Conservation (phyloP, 2,113 vertebrate species). For the Leptodactylus fuscus region DNA sequence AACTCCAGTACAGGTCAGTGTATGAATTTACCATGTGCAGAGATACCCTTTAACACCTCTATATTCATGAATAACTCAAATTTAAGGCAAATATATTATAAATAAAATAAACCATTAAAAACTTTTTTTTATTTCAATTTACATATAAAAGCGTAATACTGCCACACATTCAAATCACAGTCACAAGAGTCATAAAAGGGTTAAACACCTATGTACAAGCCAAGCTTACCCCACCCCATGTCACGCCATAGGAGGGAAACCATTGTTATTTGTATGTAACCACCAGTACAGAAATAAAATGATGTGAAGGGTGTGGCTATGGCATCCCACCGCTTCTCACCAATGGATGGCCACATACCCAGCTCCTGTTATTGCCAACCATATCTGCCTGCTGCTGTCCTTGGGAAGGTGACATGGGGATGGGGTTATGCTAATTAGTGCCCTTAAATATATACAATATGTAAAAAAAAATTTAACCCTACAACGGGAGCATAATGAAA, state of each 20-base stretch:
- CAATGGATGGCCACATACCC: not conserved
- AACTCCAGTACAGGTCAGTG: no score
- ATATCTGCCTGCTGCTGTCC: not conserved
- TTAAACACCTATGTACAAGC: not conserved
- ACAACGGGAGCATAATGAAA: not conserved
- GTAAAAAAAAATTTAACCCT: not conserved
- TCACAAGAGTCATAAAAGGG: conserved; percentile 7
- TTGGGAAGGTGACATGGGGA: not conserved
- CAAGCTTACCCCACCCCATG: not conserved
- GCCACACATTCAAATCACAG: conserved; percentile 42
- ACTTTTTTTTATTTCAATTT: conserved; percentile 12
- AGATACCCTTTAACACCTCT: not conserved
- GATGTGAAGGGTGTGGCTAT: not conserved
- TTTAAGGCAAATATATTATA: no score
- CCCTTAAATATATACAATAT: not conserved
- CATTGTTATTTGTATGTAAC: not conserved
- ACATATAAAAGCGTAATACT: conserved; percentile 55
- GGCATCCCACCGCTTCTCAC: not conserved
- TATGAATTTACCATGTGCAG: no score
- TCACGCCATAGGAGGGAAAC: not conserved
- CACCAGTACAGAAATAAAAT: not conserved
- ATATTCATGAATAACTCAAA: not conserved
- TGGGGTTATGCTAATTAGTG: not conserved
- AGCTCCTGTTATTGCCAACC: not conserved
- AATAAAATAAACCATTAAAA: no score